Conservation (phyloP, 2,888 invertebrate genomes). For the Nymphalis c-album region DNA sequence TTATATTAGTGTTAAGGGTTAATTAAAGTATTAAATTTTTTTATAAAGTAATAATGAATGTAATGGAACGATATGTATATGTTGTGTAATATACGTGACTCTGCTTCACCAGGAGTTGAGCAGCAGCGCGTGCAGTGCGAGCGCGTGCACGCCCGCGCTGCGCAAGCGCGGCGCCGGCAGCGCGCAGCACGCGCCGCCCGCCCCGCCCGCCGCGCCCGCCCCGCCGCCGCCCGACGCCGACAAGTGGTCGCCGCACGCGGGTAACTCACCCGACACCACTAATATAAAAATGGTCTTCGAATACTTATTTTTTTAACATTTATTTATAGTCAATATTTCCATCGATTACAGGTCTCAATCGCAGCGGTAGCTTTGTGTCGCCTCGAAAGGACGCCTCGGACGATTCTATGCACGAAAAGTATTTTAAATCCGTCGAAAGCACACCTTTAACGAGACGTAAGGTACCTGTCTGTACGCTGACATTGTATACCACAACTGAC, state of each 20-base stretch:
- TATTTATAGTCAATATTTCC: not conserved
- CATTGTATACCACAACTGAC: slow-evolving; percentile 4
- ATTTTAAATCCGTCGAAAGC: slow-evolving; percentile 87
- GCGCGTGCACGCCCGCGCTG: slow-evolving; percentile 67
- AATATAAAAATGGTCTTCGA: no score
- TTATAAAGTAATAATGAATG: no score
- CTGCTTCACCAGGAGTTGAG: slow-evolving; percentile 57
- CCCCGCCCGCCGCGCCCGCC: slow-evolving; percentile 56
- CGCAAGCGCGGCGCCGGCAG: slow-evolving; percentile 48
- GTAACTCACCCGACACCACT: slow-evolving; percentile 41
- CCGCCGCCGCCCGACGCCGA: slow-evolving; percentile 64
- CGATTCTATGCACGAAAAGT: slow-evolving; percentile 91
- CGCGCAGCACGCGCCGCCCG: slow-evolving; percentile 71
- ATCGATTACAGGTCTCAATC: slow-evolving; percentile 64
- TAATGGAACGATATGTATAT: no score
- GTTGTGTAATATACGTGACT: not conserved
- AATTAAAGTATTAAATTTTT: no score
- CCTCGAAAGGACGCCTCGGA: slow-evolving; percentile 84
- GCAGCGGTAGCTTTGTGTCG: slow-evolving; percentile 81
- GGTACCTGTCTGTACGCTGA: slow-evolving; percentile 47
- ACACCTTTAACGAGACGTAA: slow-evolving; percentile 83
- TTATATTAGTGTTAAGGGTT: no score
- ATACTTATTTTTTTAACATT: no score
- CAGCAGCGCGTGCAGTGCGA: slow-evolving; percentile 54
- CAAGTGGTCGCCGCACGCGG: slow-evolving; percentile 75